Evolutionary conservation across 2,888 invertebrate species (phyloP), one percentile per base, ranked within the genome.

Genomic region (Megalurothrips usitatus): DNA sequence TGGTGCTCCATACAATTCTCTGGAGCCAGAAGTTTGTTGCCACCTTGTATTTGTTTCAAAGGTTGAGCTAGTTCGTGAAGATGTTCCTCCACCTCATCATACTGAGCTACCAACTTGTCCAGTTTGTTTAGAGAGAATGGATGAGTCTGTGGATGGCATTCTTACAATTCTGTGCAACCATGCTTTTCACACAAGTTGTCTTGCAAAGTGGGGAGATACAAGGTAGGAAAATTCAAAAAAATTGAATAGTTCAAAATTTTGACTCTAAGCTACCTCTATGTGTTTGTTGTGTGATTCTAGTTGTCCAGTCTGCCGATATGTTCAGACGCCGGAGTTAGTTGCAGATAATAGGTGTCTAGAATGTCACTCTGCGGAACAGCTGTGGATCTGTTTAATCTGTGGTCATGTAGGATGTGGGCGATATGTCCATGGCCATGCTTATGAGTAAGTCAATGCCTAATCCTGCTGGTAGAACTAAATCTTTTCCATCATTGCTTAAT

Each of bases 311-410:
- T 99, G 99, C 87, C 94, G 99, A 80, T 94, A 94, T 86, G 92
- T 92, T 82, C 95, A 95, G 88, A 94, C 94, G 0, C 96, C 96
- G 10, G 95, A 96, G 87, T 91, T 93, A 52, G 89, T 92, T 43
- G 92, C 90, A 1, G 91, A 91, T 83, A 93, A 93, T 83, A 88
- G 89, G 81, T 96, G 95, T 86, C 90, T 90, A 85, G 90, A 91
- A 85, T 95, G 94, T 87, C 91, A 91, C 83, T 88, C 87, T 81
- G 90, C 92, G 0, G 95, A 96, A 84, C 92, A 97, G 81, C 89
- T 99, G 8, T 99, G 99, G 99, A 99, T 99, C 84, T 99, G 99
- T 86, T 90, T 99, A 81, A 97, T 99, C 83, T 99, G 99, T 87
- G 99, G 99, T 0, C 95, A 99, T 87, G 94, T 99, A 17, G 99